Evolutionary conservation across 2,113 vertebrate genomes (phyloP), one percentile per base, ranked within the genome.

Genomic region (Panthera leo): DNA sequence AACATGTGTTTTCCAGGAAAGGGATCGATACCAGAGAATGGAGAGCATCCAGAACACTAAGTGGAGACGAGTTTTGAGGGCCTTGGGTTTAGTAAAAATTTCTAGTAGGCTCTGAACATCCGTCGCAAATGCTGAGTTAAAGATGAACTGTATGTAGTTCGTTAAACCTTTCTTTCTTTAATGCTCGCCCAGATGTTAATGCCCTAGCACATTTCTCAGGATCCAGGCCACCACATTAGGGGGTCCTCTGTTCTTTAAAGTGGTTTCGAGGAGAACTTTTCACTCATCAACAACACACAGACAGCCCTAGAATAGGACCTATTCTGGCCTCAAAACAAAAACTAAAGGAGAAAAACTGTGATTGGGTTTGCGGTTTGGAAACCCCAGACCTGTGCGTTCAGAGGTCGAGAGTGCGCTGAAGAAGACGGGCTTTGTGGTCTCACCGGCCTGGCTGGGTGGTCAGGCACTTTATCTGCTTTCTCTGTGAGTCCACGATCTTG

Each of bases 251-350:
- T 18, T 34, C 85, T 96, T 97, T 96, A 39, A 95, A 92, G 84
- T 94, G 73, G 79, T 97, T 97, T 95, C 39, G 42, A 18, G 70
- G 93, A 61, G 68, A 91, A 91, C 80, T 78, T 92, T 70, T 92
- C 93, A 76, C 36, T 94, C 13, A 19, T 82, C 23, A 63, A 45
- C 70, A 94, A 55, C 45, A 94, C 13, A 85, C 36, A 91, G 48
- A 73, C 76, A 94, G 85, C 82, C 89, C n/a, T 65, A 94, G 70
- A 68, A 80, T 90, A 89, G n/a, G 78, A 93, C 85, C 71, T 86
- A 15, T 83, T 83, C 82, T 92, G 21, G 78, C 78, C 83, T 94
- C 76, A 95, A 91, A 93, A 78, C 19, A 42, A 85, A 94, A 97
- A 97, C 61, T 65, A 73, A 42, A 84, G 82, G 71, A 93, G 85